Evolutionary conservation across 2,113 vertebrate species (phyloP), one percentile per base, ranked within the genome.

Genomic region (Haliaeetus leucogaster): DNA sequence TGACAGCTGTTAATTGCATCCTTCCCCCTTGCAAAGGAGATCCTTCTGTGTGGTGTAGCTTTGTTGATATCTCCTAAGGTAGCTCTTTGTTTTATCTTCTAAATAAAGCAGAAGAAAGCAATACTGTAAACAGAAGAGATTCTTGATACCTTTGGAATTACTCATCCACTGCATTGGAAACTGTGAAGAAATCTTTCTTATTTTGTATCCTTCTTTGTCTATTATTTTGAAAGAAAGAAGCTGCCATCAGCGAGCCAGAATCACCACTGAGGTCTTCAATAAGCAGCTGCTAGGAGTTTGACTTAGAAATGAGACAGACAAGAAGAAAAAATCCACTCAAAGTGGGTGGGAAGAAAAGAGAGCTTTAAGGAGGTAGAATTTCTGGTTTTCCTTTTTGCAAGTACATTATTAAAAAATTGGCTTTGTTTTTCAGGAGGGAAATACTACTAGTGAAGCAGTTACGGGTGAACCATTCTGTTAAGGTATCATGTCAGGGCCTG

Each of bases 191-290:
- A 93, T 94, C 29, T 95, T 84, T 78, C 29, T 84, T 67, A 67
- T 55, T 89, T 43, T 91, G 77, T 91, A 42, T 89, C 29, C 38
- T 89, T 86, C 71, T 82, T 86, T 5, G 5, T 78, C 55, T 86
- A 45, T 72, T 95, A 71, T 93, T 93, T 94, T 91, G 89, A 74
- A 97, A 91, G 65, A 71, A 91, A 71, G 27, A 91, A 84, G 38
- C 72, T 82, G 80, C 91, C 77, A 42, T 78, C 52, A 78, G 83
- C 32, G 65, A 84, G 65, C 16, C 77, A 59, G 73, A 93, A 84
- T 93, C 77, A 68, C 40, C 61, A 72, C 23, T 91, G 42, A 82
- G 70, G 20, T 91, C 91, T 84, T 93, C 59, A 89, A 22, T 30
- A 71, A 86, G 55, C 62, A 86, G 47, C 73, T 78, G 66, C 56